Conservation (phyloP, 2,888 invertebrate species). For the Tetheella fluctuosa region DNA sequence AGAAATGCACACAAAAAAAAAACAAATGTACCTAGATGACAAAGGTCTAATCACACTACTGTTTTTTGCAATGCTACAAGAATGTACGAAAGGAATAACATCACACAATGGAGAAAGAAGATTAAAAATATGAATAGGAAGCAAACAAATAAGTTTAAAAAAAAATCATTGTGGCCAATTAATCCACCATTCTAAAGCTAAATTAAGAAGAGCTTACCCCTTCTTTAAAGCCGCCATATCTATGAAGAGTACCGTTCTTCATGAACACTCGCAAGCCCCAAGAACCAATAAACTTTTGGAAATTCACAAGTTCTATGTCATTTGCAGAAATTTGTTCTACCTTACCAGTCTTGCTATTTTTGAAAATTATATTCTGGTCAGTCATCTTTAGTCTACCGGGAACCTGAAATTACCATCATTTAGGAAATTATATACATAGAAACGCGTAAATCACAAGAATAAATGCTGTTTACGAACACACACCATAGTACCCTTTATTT, state of each 20-base stretch:
- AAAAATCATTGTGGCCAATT: too few relatives aligned
- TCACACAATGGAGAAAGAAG: too few relatives aligned
- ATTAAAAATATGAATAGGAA: too few relatives aligned
- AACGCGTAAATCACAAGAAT: constrained; percentile 18
- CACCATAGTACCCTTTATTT: constrained; percentile 95
- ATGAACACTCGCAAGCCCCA: constrained; percentile 95
- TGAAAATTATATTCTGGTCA: constrained; percentile 95
- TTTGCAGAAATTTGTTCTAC: constrained; percentile 93
- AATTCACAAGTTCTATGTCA: constrained; percentile 96
- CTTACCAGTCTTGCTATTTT: constrained; percentile 98
- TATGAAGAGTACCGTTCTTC: constrained; percentile 94
- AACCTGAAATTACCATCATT: constrained; percentile 84
- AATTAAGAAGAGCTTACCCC: constrained; percentile 78
- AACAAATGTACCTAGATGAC: too few relatives aligned
- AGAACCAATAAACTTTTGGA: constrained; percentile 95
- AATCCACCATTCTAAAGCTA: not conserved
- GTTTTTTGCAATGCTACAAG: too few relatives aligned
- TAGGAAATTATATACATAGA: constrained; percentile 16
- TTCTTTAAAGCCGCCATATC: constrained; percentile 97
- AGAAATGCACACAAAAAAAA: too few relatives aligned
- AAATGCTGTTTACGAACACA: constrained; percentile 41
- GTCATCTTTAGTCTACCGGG: constrained; percentile 96
- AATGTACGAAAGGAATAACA: too few relatives aligned
- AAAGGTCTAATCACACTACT: too few relatives aligned
- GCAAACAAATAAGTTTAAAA: too few relatives aligned